phyloP scores from a whole-genome alignment of 1,140 invertebrate genomes.

The Teleogryllus occipitalis region DNA sequence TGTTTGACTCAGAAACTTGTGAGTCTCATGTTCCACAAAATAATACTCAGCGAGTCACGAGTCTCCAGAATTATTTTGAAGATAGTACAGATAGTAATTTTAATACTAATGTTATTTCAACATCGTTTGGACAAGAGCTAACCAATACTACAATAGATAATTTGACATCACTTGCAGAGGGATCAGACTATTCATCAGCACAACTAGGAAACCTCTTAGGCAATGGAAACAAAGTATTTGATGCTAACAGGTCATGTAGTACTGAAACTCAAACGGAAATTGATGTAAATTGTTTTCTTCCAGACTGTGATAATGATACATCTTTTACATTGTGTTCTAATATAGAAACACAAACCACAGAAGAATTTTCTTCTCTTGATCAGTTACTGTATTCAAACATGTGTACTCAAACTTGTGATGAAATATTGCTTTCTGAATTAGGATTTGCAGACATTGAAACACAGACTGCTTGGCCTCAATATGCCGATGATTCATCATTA shows the following conservation, averaged over 20 bases:
- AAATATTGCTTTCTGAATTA: constrained; percentile 43
- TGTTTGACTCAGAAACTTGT: constrained; percentile 15
- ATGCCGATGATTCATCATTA: constrained; percentile 30
- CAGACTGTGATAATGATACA: constrained; percentile 15
- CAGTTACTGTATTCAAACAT: constrained; percentile 45
- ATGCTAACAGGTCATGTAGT: constrained; percentile 38
- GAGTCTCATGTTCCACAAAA: constrained; percentile 25
- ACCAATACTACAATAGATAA: constrained; percentile 26
- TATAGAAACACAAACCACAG: constrained; percentile 43
- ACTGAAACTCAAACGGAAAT: constrained; percentile 50
- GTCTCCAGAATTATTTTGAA: constrained; percentile 28
- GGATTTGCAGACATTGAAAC: constrained; percentile 50
- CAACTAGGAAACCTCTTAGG: constrained; percentile 16
- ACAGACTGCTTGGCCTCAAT: constrained; percentile 44
- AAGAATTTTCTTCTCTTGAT: constrained; percentile 33
- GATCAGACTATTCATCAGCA: constrained; percentile 26
- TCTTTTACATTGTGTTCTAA: constrained; percentile 37
- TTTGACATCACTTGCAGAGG: constrained; percentile 33
- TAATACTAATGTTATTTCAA: constrained; percentile 22
- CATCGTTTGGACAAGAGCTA: constrained; percentile 24
- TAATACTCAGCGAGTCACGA: constrained; percentile 24
- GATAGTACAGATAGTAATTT: constrained; percentile 24
- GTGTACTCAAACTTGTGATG: constrained; percentile 51
- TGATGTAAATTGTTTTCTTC: constrained; percentile 23
- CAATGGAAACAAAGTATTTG: constrained; percentile 29